Percentiles rank a stretch among this genome's conserved stretches.
phyloP scores from a whole-genome alignment of 2,113 vertebrate genomes.

The Phrynosoma blainvillii region DNA sequence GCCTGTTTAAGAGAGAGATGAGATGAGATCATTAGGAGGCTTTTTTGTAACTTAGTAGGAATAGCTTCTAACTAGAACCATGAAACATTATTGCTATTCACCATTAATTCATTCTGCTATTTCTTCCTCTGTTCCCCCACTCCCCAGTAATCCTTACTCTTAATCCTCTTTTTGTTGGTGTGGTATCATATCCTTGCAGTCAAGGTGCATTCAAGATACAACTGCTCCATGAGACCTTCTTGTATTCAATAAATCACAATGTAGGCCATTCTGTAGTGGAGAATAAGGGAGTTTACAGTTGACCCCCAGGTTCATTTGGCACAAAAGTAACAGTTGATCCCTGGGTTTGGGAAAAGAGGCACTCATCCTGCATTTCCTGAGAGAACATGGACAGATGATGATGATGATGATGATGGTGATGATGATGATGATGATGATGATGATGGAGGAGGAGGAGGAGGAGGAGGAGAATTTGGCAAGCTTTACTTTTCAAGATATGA shows the following conservation, averaged over 20 bases:
- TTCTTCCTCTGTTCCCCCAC: constrained; percentile 20
- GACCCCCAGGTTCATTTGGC: background rate
- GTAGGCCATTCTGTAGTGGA: background rate
- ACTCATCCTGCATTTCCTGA: background rate
- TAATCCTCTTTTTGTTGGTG: background rate
- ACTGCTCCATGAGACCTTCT: background rate
- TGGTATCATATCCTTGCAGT: background rate
- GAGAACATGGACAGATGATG: background rate
- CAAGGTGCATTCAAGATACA: background rate
- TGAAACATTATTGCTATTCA: constrained; percentile 48
- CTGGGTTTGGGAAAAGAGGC: background rate
- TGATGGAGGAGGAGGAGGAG: too few species aligned
- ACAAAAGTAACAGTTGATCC: background rate
- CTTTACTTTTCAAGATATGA: background rate
- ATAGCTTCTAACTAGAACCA: constrained; percentile 55
- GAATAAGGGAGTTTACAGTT: background rate
- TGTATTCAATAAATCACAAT: background rate
- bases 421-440: too few species aligned
- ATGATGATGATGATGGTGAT: background rate
- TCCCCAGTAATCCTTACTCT: constrained; percentile 7
- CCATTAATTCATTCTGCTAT: constrained; percentile 39
- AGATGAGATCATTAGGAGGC: constrained; percentile 29
- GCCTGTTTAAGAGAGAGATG: background rate
- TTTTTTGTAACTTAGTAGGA: background rate
- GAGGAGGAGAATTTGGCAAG: background rate